Percentiles rank a stretch among this genome's conserved stretches.
Conservation (phyloP, 2,797 vertebrate species). For the Sandelia bainsii region DNA sequence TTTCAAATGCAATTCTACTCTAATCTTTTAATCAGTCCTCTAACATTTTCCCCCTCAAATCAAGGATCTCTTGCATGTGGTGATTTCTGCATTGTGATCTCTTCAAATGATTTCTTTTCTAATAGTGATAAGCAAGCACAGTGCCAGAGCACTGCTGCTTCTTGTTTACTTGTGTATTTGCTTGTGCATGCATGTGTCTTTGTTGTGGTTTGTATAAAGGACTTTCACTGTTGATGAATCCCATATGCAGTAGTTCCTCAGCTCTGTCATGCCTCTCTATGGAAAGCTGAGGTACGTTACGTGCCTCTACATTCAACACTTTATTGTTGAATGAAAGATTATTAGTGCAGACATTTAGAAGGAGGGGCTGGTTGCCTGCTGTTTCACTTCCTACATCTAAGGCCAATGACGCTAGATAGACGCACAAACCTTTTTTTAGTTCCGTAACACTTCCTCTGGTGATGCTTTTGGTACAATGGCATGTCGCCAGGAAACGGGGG, state of each 20-base stretch:
- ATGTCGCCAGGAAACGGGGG: constrained; percentile 49
- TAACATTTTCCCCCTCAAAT: constrained; percentile 16
- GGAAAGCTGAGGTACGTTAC: constrained; percentile 42
- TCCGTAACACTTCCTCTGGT: constrained; percentile 47
- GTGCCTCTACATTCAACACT: constrained; percentile 7
- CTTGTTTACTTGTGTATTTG: constrained; percentile 30
- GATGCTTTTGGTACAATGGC: constrained; percentile 32
- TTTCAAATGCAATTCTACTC: background rate
- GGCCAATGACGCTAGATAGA: constrained; percentile 6
- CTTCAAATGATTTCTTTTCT: background rate
- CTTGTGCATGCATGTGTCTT: constrained; percentile 26
- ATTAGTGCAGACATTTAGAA: background rate
- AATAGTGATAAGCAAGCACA: background rate
- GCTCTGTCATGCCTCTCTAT: constrained; percentile 44
- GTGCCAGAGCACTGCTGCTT: constrained; percentile 7
- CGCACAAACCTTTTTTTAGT: background rate
- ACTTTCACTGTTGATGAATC: constrained; percentile 24
- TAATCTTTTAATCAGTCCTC: constrained; percentile 32
- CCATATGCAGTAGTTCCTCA: constrained; percentile 16
- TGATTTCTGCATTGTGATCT: constrained; percentile 16
- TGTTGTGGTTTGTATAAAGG: constrained; percentile 30
- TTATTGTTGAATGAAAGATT: constrained; percentile 1
- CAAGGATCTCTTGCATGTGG: constrained; percentile 29
- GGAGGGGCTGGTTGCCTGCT: background rate
- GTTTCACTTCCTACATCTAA: constrained; percentile 67